Evolutionary conservation across 2,888 invertebrate species (phyloP).

Genomic region (Oasisia sp.): DNA sequence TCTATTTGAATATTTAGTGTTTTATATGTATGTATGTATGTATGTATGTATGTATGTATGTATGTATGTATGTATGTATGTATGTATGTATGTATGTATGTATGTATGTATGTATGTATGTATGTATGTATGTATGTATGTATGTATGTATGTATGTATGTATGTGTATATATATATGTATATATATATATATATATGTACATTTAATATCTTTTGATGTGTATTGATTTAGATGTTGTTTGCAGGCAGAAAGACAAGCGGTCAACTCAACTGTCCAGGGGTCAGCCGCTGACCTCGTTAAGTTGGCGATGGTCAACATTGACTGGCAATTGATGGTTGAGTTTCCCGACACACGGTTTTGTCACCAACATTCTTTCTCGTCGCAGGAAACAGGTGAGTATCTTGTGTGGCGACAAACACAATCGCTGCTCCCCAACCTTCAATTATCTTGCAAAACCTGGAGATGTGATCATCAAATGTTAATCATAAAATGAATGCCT

Average conservation of each 20-base stretch:
- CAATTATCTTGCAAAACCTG: neutral
- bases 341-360: constrained; percentile 59
- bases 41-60: too few relatives aligned
- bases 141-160: too few relatives aligned
- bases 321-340: constrained; percentile 71
- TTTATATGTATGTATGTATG: too few relatives aligned
- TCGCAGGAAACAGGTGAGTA: neutral
- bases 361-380: neutral
- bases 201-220: neutral
- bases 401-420: neutral
- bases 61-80: too few relatives aligned
- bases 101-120: too few relatives aligned
- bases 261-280: constrained; percentile 96
- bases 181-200: too few relatives aligned
- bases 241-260: constrained; percentile 92
- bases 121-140: too few relatives aligned
- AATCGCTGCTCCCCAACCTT: neutral
- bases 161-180: too few relatives aligned
- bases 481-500: neutral
- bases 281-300: constrained; percentile 94
- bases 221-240: neutral
- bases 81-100: too few relatives aligned
- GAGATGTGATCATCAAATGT: neutral
- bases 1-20: neutral
- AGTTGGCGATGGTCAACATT: constrained; percentile 86